Base-by-base conservation (phyloP, 2,113 vertebrate species). In the Dipodomys stephensi region DNA sequence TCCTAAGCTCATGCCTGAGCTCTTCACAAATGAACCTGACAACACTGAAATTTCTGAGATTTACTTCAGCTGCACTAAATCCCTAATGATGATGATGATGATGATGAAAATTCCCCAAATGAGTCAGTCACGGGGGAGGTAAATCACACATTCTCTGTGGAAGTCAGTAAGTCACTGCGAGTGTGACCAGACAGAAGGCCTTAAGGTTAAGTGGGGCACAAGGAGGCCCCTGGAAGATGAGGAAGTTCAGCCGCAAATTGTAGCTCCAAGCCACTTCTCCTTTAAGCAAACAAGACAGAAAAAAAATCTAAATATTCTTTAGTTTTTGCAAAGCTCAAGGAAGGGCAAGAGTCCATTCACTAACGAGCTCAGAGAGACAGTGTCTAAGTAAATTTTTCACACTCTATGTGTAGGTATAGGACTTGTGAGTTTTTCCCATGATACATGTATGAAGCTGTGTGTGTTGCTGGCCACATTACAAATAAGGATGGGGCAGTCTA, bases 81-180 rank as follows among this genome's bases (percentile, higher is more conserved):
- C 95, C 92, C 83, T 90, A 95, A 94, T 94, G 95, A 96, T 93
- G 87, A 96, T 92, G 93, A 87, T 39, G 39, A 94, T 94, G 95
- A 96, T 93, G 87, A 96, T 92, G 93, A 87, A 95, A 92, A 90
- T 92, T 94, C 92, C 85, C 96, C 95, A 80, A 90, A 95, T 95
- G 95, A 95, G 78, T 94, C 89, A 87, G 60, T 90, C 95, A 80
- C 85, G 69, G 71, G 71, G 93, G 93, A 95, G 96, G 85, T 95
- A 95, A 94, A 92, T 91, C 94, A 95, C 93, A 95, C 92, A 73
- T 94, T 94, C 93, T 83, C 10, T 83, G 73, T 88, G 15, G 96
- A 85, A 93, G 83, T 94, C 88, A 92, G 62, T 67, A 0, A 90
- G 94, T 27, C 92, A 67, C 79, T 81, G 79, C 79, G 81, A 85